Evolutionary conservation across 92 coral and sea anemone species (phyloP), one percentile per base, ranked within the genome.

Genomic region (Umimayanthus kanabou): DNA sequence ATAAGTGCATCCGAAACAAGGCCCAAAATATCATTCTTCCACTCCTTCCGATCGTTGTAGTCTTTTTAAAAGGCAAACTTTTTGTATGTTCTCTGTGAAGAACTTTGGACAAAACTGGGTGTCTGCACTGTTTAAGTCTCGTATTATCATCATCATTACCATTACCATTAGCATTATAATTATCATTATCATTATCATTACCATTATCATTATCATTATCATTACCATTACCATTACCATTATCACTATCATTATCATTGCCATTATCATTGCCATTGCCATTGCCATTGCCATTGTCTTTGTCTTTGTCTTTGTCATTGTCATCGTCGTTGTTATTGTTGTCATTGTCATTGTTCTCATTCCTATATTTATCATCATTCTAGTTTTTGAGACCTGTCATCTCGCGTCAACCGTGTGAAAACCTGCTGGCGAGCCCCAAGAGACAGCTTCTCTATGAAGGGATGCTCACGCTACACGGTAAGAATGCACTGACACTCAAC

Each of bases 401-500:
- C 28, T 89, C 92, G 9, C 94, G 93, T 50, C 99, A 97, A 90
- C 98, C 98, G 5, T 95, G 99, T 64, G 98, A 94, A 81, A 93
- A 95, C 77, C 88, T 97, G 9, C 87, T 97, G 43, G 95, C 97
- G 4, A 97, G 98, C 89, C 95, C 99, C 13, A 95, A 95, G 39
- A 89, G 99, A 37, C 97, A 97, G 76, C 91, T 97, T 42, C 92
- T 97, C 13, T 93, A 97, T 61, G 97, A 97, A 77, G 99, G 98
- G 30, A 80, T 96, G 22, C 94, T 97, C 20, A 91, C 89, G 0
- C 39, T 97, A 77, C 80, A 90, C 53, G 99, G 99, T 95, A 88
- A 88, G 96, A 53, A n/a, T 26, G 50, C 23, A 18, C 6, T 33
- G 39, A 33, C 28, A 15, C 40, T 15, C 79, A 26, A 5, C 25